Evolutionary conservation across 2,113 vertebrate genomes (phyloP).

Genomic region (Vulpes lagopus): DNA sequence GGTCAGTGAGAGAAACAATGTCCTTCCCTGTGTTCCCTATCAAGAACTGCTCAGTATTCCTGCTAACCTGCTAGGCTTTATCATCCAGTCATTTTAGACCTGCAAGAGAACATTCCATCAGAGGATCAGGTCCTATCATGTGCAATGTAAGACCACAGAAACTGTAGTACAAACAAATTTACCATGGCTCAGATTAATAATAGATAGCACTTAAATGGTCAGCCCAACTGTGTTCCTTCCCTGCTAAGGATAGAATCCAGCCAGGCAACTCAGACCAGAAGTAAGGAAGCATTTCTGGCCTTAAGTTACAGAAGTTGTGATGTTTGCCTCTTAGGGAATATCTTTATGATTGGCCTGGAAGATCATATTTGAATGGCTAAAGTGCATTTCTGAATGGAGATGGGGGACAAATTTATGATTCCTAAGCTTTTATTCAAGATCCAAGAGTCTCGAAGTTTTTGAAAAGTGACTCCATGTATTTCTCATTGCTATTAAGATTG

Average conservation of each 20-base stretch:
- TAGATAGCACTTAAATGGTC: conserved; percentile 41
- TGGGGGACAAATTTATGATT: neutral
- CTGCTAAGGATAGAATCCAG: neutral
- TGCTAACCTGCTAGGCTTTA: conserved; percentile 60
- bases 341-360: neutral
- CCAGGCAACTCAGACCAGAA: neutral
- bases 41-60: neutral
- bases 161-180: conserved; percentile 70
- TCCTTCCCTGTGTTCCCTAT: conserved; percentile 53
- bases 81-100: conserved; percentile 62
- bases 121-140: conserved; percentile 68
- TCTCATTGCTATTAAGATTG: neutral
- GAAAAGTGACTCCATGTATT: conserved; percentile 40
- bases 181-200: conserved; percentile 56
- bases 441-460: neutral
- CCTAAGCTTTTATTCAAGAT: conserved; percentile 43
- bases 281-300: neutral
- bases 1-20: conserved; percentile 58
- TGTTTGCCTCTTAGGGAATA: neutral
- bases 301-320: neutral
- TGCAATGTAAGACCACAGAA: conserved; percentile 68
- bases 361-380: neutral
- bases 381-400: neutral
- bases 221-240: neutral
- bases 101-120: conserved; percentile 71